Evolutionary conservation across 2,113 vertebrate species (phyloP).

Genomic region (Mionectes macconnelli): DNA sequence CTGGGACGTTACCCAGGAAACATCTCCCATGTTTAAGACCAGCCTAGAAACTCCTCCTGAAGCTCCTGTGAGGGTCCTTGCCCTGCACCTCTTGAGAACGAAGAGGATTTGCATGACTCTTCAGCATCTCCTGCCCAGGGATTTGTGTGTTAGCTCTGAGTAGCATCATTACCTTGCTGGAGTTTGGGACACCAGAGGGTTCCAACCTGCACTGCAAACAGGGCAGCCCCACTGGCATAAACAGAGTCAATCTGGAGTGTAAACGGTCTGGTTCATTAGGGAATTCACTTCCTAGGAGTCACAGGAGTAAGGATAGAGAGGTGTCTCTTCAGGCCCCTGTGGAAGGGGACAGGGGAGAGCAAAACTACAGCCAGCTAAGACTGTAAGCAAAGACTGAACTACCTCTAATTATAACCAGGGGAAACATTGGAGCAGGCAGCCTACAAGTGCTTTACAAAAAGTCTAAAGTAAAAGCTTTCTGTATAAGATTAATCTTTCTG

Average conservation of each 20-base stretch:
- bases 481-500: background rate
- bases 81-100: background rate
- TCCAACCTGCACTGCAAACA: background rate
- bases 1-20: fast-evolving
- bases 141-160: background rate
- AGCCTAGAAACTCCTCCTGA: background rate
- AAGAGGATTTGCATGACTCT: background rate
- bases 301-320: background rate
- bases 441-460: background rate
- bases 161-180: background rate
- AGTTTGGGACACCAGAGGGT: background rate
- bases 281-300: background rate
- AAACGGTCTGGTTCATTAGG: background rate
- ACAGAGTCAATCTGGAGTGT: background rate
- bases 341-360: background rate
- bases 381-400: background rate
- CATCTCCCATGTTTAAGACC: background rate
- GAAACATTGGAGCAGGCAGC: background rate
- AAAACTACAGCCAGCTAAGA: background rate
- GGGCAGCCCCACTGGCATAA: background rate
- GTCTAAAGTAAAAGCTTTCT: slow-evolving; percentile 5
- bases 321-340: background rate
- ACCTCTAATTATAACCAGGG: background rate
- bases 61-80: background rate
- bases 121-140: background rate